Evolutionary conservation across 2,113 vertebrate genomes (phyloP).

Genomic region (Syngnathoides biaculeatus): DNA sequence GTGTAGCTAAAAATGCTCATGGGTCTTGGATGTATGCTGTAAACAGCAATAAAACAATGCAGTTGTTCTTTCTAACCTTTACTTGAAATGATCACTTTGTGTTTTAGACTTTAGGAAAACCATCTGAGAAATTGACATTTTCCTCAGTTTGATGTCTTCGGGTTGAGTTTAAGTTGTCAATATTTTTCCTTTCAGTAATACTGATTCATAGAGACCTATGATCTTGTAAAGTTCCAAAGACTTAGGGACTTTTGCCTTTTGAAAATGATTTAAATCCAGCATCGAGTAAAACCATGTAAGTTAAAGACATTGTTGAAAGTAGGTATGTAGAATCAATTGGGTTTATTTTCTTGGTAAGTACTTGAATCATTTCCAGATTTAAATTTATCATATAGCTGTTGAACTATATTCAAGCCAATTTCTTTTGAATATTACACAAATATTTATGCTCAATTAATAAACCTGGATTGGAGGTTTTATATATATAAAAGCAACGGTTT

Average conservation of each 20-base stretch:
- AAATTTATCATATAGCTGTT: neutral
- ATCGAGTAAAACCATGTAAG: neutral
- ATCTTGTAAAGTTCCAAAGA: neutral
- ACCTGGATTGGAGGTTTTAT: neutral
- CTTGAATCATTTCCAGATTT: neutral
- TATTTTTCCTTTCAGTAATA: no score
- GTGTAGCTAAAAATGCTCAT: slow-evolving; percentile 69
- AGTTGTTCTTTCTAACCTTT: slow-evolving; percentile 53
- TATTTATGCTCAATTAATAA: neutral
- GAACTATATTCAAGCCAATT: neutral
- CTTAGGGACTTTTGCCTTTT: neutral
- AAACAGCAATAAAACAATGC: slow-evolving; percentile 75
- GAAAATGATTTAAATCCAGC: neutral
- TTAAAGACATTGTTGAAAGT: neutral
- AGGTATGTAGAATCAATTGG: neutral
- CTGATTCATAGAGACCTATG: neutral
- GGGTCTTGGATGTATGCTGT: slow-evolving; percentile 72
- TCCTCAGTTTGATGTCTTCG: neutral
- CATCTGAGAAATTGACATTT: neutral
- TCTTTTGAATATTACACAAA: neutral
- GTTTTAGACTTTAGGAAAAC: neutral
- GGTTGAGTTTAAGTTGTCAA: no score
- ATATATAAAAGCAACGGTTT: no score
- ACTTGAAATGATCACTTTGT: neutral
- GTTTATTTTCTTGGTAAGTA: neutral